Base-by-base conservation (phyloP, 2,797 vertebrate species). In the Ambastaia sidthimunki region DNA sequence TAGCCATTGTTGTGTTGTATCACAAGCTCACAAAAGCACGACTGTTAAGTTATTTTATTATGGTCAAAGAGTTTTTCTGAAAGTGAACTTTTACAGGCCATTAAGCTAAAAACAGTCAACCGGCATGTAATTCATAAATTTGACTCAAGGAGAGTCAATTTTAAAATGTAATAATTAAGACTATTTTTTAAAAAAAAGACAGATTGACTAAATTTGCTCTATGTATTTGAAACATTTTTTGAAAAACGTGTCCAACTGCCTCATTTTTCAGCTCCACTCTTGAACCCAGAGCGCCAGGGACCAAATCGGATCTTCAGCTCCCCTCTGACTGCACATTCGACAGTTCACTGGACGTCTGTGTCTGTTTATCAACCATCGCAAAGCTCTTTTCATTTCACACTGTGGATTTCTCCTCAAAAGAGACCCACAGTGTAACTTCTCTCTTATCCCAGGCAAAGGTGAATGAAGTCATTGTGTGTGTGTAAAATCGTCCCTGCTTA, bases 401-500 rank as follows among this genome's bases (percentile, higher is more conserved):
- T 54, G 50, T 75, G 52, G 72, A 75, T 59, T 79, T 52, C 41
- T 44, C 68, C 65, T 66, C 12, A 72, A 66, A 80, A 57, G 72
- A 73, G 48, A 80, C 48, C 50, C 19, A 18, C 52, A 54, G 62
- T 59, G 5, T 59, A 71, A 80, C 68, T 76, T 80, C 69, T 72
- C 72, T 76, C 67, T 76, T 31, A 66, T 80, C 70, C 70, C 82
- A 85, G 80, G 77, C 84, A 73, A 86, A 72, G 80, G 82, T 85
- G 83, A 89, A 89, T 92, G 90, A 93, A 90, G 85, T 88, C 89
- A 84, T 86, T 88, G 86, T 87, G 90, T 92, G 91, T 90, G 31
- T 52, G 60, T 48, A 44, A 59, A 52, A 55, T 48, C 55, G 63
- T 76, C 76, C 67, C 82, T 76, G 55, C 65, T 62, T 55, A 50